A percentile compares a stretch with the other conserved stretches of the same genome.
Conservation (phyloP, 2,797 vertebrate genomes). For the Aulostomus chinensis region DNA sequence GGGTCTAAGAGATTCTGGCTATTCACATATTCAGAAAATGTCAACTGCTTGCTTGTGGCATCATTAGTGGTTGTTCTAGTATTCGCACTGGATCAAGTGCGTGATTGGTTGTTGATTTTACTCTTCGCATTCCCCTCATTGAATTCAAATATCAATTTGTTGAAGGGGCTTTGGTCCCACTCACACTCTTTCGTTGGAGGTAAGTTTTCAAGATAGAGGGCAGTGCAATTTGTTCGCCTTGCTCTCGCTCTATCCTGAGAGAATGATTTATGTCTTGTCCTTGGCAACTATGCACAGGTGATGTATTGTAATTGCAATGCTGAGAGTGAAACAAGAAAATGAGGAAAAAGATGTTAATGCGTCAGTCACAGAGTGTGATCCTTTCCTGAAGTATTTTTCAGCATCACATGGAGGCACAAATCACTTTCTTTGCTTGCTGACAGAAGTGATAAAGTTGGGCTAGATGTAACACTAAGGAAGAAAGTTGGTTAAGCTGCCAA, state of each 20-base stretch:
- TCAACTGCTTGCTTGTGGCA: too few relatives aligned
- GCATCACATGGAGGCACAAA: slow-evolving; percentile 15
- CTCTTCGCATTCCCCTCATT: too few relatives aligned
- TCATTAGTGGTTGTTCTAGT: too few relatives aligned
- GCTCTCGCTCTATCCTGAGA: slow-evolving; percentile 46
- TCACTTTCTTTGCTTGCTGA: slow-evolving; percentile 21
- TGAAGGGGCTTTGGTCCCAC: slow-evolving; percentile 17
- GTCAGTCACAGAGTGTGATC: slow-evolving; percentile 32
- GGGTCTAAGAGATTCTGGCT: too few relatives aligned
- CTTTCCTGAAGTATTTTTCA: slow-evolving; percentile 17
- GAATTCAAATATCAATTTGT: too few relatives aligned
- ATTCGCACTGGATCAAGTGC: too few relatives aligned
- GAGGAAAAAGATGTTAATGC: slow-evolving; percentile 31
- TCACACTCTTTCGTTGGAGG: slow-evolving; percentile 20
- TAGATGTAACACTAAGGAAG: background rate
- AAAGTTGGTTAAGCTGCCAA: background rate
- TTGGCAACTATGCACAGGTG: slow-evolving; percentile 65
- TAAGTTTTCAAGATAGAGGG: slow-evolving; percentile 31
- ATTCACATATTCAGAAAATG: too few relatives aligned
- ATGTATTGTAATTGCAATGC: slow-evolving; percentile 68
- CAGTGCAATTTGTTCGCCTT: slow-evolving; percentile 47
- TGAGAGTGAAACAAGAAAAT: slow-evolving; percentile 37
- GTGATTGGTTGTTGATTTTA: too few relatives aligned
- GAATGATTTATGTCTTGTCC: slow-evolving; percentile 67
- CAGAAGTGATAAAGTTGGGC: slow-evolving; percentile 17